phyloP scores from a whole-genome alignment of 2,888 invertebrate species.

The Sericinus montela region DNA sequence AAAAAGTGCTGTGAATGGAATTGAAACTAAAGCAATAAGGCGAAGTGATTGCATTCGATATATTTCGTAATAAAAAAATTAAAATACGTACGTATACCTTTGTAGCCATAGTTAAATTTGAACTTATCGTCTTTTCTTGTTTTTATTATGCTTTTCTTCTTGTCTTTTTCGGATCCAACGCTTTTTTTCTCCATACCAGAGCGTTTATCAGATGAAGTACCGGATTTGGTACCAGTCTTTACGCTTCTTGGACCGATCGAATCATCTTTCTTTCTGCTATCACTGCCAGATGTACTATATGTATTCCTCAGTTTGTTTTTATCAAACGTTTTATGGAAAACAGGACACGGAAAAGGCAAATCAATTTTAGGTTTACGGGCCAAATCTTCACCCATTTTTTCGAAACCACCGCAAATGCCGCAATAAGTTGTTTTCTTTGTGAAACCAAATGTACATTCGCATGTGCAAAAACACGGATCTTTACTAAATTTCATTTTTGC shows the following conservation, averaged over 20 bases:
- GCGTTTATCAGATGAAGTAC: slow-evolving; percentile 27
- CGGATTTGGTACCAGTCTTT: slow-evolving; percentile 34
- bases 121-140: slow-evolving; percentile 56
- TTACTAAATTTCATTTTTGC: slow-evolving; percentile 44
- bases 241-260: slow-evolving; percentile 31
- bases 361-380: slow-evolving; percentile 28
- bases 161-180: slow-evolving; percentile 50
- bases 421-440: slow-evolving; percentile 62
- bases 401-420: slow-evolving; percentile 59
- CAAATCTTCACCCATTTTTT: slow-evolving; percentile 51
- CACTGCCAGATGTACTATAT: slow-evolving; percentile 50
- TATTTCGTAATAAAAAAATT: not conserved
- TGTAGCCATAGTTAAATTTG: slow-evolving; percentile 68
- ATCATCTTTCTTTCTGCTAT: slow-evolving; percentile 39
- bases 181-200: slow-evolving; percentile 33
- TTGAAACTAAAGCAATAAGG: no score
- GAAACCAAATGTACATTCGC: slow-evolving; percentile 62
- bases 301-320: slow-evolving; percentile 51
- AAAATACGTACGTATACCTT: slow-evolving; percentile 72
- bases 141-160: slow-evolving; percentile 44
- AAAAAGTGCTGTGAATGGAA: no score
- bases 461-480: slow-evolving; percentile 59
- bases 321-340: slow-evolving; percentile 56
- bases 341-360: slow-evolving; percentile 59
- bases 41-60: not conserved